Percentiles rank a stretch among this genome's conserved stretches.
Conservation (phyloP, 2,888 invertebrate genomes). For the Ectemnius cavifrons region DNA sequence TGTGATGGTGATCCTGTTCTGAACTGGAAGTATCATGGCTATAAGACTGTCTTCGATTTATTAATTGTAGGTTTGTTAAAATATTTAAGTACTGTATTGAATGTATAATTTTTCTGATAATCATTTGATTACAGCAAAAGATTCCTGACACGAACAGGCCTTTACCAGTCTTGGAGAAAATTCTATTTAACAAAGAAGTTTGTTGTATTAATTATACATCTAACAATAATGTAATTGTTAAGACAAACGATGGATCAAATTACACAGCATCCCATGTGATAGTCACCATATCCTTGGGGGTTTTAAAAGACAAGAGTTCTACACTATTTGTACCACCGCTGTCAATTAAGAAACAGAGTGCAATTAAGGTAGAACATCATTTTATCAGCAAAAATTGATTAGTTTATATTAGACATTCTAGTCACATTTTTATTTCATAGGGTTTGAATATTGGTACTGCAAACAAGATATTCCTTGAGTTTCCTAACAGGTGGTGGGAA, state of each 20-base stretch:
- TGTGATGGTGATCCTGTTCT: constrained; percentile 86
- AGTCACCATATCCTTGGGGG: constrained; percentile 84
- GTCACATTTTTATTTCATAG: constrained; percentile 61
- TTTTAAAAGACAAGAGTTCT: constrained; percentile 82
- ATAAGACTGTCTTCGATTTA: constrained; percentile 83
- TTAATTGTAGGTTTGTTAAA: constrained; percentile 81
- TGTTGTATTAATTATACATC: constrained; percentile 79
- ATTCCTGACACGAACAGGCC: constrained; percentile 78
- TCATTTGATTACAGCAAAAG: constrained; percentile 76
- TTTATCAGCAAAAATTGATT: neutral
- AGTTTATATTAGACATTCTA: neutral
- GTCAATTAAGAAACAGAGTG: constrained; percentile 79
- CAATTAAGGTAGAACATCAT: constrained; percentile 78
- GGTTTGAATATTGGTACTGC: constrained; percentile 83
- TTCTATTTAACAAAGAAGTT: constrained; percentile 81
- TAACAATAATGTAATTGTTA: constrained; percentile 79
- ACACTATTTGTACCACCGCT: constrained; percentile 82
- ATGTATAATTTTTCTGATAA: constrained; percentile 3
- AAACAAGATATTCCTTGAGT: constrained; percentile 86
- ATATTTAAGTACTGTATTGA: constrained; percentile 11
- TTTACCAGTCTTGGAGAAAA: constrained; percentile 77
- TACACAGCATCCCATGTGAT: constrained; percentile 83
- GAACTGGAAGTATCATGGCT: constrained; percentile 88
- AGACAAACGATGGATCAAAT: constrained; percentile 80
- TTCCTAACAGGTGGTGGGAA: constrained; percentile 84